Percentiles rank a stretch among this genome's conserved stretches.
phyloP scores from a whole-genome alignment of 2,797 vertebrate genomes.

The Oryzias dopingdopingensis region DNA sequence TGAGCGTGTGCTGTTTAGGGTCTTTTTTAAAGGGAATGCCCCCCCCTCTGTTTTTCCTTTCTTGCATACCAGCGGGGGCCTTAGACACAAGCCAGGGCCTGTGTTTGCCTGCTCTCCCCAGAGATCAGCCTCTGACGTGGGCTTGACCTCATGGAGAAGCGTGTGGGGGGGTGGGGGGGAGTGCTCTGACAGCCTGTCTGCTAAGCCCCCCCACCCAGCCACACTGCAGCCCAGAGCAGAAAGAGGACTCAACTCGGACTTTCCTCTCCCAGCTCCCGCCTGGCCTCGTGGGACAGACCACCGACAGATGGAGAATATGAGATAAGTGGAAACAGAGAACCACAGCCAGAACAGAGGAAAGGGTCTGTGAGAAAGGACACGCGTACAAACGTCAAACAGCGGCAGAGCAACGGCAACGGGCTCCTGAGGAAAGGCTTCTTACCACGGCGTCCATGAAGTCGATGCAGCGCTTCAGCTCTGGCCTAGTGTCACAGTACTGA shows the following conservation, averaged over 20 bases:
- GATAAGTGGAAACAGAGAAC: constrained; percentile 18
- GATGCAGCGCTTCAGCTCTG: constrained; percentile 83
- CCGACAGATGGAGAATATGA: constrained; percentile 14
- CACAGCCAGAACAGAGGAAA: constrained; percentile 5
- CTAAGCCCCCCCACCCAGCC: constrained; percentile 35
- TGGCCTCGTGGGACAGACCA: constrained; percentile 20
- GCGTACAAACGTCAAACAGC: neutral
- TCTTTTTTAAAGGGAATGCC: no score
- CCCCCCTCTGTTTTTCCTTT: no score
- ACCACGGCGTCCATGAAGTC: constrained; percentile 89
- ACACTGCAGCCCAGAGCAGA: constrained; percentile 49
- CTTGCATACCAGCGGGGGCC: constrained; percentile 49
- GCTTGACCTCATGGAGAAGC: constrained; percentile 67
- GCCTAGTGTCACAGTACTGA: constrained; percentile 87
- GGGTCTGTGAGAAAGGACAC: neutral
- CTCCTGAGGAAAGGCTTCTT: constrained; percentile 26
- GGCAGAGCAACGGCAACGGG: neutral
- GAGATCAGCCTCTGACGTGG: constrained; percentile 68
- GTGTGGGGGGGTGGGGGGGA: constrained; percentile 52
- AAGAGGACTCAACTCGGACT: constrained; percentile 28
- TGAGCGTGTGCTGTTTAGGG: constrained; percentile 7
- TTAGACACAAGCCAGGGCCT: constrained; percentile 66
- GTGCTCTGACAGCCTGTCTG: constrained; percentile 59
- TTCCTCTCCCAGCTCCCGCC: constrained; percentile 14
- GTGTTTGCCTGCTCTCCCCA: constrained; percentile 65